Evolutionary conservation across 2,888 invertebrate species (phyloP), one percentile per base, ranked within the genome.

Genomic region (Nemoura dubitans): DNA sequence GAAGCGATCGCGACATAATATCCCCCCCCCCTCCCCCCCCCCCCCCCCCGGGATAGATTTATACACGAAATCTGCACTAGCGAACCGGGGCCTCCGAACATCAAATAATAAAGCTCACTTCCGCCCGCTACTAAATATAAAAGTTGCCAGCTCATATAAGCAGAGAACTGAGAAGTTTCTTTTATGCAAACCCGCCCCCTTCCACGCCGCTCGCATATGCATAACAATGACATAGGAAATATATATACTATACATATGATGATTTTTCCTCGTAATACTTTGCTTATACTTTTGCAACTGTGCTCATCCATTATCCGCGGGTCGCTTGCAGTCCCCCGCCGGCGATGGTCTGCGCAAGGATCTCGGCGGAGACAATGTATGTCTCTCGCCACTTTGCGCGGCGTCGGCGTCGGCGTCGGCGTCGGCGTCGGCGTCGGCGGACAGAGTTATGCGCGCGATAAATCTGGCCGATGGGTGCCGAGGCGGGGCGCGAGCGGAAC

Each of bases 301-400:
- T 86, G 86, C 83, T 86, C 86, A 86, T 86, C 86, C 86, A 86
- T 86, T 85, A 76, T 77, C 78, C 80, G 27, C 36, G 36, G n/a
- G n/a, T n/a, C n/a, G n/a, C n/a, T n/a, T n/a, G n/a, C n/a, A n/a
- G n/a, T n/a, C n/a, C n/a, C n/a, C n/a, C n/a, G n/a, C n/a, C n/a
- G n/a, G n/a, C n/a, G n/a, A n/a, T n/a, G n/a, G n/a, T n/a, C n/a
- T n/a, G n/a, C n/a, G n/a, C n/a, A n/a, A n/a, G n/a, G n/a, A n/a
- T n/a, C n/a, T n/a, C n/a, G n/a, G n/a, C n/a, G n/a, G 87, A 88
- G 88, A 88, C 88, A 88, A 88, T 88, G 88, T 87, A 86, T 87
- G 88, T 87, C 85, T 87, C 86, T 85, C 59, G 16, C 59, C 84
- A 59, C 43, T 76, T 84, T 27, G 27, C 14, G 21, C 76, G n/a